phyloP scores from a whole-genome alignment of 2,888 invertebrate species.

The Rhodophaea formosa region DNA sequence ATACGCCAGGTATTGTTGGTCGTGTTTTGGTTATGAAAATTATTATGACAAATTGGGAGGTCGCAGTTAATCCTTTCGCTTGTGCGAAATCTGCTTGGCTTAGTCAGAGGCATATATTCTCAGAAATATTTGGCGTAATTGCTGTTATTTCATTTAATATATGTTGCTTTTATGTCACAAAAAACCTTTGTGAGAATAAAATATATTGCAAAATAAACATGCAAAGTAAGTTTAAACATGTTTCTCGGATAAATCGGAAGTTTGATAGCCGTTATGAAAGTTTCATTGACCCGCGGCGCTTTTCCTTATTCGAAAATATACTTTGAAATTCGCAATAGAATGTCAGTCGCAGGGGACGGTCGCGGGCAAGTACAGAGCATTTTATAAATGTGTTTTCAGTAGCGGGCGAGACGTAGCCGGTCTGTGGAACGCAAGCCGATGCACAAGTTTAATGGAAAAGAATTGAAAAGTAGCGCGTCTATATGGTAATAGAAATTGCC shows the following conservation, averaged over 20 bases:
- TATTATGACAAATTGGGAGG: conserved; percentile 76
- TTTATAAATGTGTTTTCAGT: conserved; percentile 79
- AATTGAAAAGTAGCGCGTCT: conserved; percentile 81
- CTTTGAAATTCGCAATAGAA: conserved; percentile 74
- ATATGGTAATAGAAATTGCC: conserved; percentile 82
- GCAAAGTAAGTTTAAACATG: conserved; percentile 25
- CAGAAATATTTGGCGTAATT: background rate
- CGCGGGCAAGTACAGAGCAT: conserved; percentile 73
- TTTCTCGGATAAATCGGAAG: conserved; percentile 40
- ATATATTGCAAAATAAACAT: conserved; percentile 5
- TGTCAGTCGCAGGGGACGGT: conserved; percentile 72
- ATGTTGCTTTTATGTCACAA: background rate
- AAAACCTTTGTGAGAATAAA: background rate
- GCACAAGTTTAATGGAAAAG: conserved; percentile 81
- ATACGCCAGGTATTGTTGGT: conserved; percentile 57
- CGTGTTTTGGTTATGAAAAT: conserved; percentile 75
- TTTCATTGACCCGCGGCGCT: conserved; percentile 63
- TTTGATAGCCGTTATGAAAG: conserved; percentile 52
- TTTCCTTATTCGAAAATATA: conserved; percentile 66
- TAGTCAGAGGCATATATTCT: conserved; percentile 34
- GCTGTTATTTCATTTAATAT: background rate
- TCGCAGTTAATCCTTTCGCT: conserved; percentile 65
- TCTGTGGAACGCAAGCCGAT: conserved; percentile 71
- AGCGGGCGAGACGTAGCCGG: conserved; percentile 58
- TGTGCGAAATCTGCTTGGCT: conserved; percentile 52